These are phyloP conservation scores for Sycophila texana DNA, from an alignment of 2,888 invertebrate genomes.

Conservation along the genomic window DNA sequence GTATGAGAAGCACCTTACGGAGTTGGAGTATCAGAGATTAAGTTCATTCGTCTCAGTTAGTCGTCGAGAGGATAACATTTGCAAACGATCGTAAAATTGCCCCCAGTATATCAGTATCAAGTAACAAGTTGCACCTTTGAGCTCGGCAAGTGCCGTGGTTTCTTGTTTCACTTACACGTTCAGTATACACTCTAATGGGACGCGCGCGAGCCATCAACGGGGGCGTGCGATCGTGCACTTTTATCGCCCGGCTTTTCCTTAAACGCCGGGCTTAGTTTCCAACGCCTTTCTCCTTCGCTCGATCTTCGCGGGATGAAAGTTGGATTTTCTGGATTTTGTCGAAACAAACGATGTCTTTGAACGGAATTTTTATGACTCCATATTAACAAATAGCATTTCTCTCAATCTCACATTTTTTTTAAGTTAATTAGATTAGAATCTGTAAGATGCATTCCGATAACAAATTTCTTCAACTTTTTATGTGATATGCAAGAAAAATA, in stretches of 20 bases:
- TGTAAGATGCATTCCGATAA: no score
- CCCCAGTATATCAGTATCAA: slow-evolving; percentile 38
- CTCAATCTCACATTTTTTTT: no score
- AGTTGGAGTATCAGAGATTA: not conserved
- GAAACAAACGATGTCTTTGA: no score
- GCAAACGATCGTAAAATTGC: slow-evolving; percentile 40
- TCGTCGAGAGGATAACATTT: slow-evolving; percentile 32
- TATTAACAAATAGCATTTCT: no score
- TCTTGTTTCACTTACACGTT: slow-evolving; percentile 33
- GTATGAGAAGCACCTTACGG: not conserved
- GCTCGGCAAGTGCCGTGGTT: slow-evolving; percentile 36
- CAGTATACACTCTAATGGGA: not conserved
- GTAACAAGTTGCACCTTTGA: slow-evolving; percentile 48
- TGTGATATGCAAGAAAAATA: no score
- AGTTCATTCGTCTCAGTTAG: slow-evolving; percentile 6
- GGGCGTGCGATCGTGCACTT: slow-evolving; percentile 13
- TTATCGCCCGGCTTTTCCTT: slow-evolving; percentile 7
- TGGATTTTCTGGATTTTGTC: not conserved
- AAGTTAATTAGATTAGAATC: no score
- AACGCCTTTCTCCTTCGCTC: no score
- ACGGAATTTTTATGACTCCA: no score
- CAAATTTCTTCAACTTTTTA: no score
- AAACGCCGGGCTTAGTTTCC: not conserved
- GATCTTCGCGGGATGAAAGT: not conserved
- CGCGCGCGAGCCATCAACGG: slow-evolving; percentile 24